These are phyloP conservation scores for Harpalus rufipes DNA, from an alignment of 2,888 invertebrate genomes.

Conservation along the genomic window DNA sequence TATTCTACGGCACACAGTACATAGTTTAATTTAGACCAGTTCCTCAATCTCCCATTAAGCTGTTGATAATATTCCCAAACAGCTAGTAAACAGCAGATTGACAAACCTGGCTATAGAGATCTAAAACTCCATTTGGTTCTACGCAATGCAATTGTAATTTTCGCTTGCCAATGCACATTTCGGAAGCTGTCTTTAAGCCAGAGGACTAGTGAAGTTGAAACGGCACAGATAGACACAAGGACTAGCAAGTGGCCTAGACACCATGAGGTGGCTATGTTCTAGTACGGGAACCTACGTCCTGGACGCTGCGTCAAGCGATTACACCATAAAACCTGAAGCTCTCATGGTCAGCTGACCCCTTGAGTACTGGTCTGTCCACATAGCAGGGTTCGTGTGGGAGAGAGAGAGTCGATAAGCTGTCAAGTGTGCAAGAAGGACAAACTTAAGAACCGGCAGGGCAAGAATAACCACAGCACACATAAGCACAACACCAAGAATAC, in stretches of 20 bases:
- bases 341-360: conserved; percentile 41
- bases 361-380: conserved; percentile 18
- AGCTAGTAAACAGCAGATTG: neutral
- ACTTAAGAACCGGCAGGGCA: conserved; percentile 1
- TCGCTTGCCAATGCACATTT: neutral
- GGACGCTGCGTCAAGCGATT: conserved; percentile 29
- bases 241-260: neutral
- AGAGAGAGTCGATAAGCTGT: neutral
- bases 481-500: neutral
- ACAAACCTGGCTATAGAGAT: too few species aligned
- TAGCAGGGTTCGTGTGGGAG: neutral
- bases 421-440: neutral
- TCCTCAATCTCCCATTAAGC: neutral
- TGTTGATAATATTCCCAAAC: too few species aligned
- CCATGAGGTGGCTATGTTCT: neutral
- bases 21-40: neutral
- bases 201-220: neutral
- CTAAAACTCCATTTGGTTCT: too few species aligned
- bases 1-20: neutral
- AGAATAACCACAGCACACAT: neutral
- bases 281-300: conserved; percentile 37
- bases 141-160: too few species aligned
- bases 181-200: conserved; percentile 1
- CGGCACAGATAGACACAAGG: neutral
- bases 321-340: conserved; percentile 53